Evolutionary conservation across 2,888 invertebrate genomes (phyloP).

Genomic region (Gisinianus flammeolus): DNA sequence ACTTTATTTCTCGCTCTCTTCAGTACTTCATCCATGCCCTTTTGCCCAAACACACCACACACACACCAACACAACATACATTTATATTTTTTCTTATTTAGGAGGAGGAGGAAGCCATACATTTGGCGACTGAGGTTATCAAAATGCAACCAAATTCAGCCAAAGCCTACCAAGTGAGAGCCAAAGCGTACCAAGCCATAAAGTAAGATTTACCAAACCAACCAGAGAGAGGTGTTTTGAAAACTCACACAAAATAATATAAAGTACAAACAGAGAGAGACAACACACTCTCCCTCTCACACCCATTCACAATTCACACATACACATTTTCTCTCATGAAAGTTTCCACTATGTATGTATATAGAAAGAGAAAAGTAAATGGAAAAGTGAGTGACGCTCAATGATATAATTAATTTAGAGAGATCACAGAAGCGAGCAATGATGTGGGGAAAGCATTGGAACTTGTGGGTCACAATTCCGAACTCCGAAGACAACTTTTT

Average conservation of each 20-base stretch:
- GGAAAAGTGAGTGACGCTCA: constrained; percentile 31
- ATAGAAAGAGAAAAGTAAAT: constrained; percentile 8
- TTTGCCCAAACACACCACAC: not conserved
- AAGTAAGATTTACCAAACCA: constrained; percentile 62
- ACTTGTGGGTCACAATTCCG: constrained; percentile 74
- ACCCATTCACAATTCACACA: not conserved
- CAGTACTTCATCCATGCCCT: not conserved
- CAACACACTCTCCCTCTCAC: too few relatives aligned
- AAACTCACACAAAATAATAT: not conserved
- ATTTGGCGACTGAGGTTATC: constrained; percentile 85
- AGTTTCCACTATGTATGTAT: constrained; percentile 4
- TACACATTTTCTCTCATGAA: not conserved
- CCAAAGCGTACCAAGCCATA: constrained; percentile 82
- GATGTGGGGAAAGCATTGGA: constrained; percentile 82
- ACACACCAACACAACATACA: not conserved
- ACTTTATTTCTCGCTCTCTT: too few relatives aligned
- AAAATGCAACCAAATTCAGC: constrained; percentile 84
- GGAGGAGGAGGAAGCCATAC: constrained; percentile 71
- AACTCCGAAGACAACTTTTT: constrained; percentile 75
- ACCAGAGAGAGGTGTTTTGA: not conserved
- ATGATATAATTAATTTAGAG: constrained; percentile 61
- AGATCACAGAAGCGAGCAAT: constrained; percentile 75
- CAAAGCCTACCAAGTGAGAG: constrained; percentile 90
- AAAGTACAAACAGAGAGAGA: not conserved
- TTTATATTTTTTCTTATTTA: constrained; percentile 51